Evolutionary conservation across 2,888 invertebrate species (phyloP).

Genomic region (Lymantria monacha): DNA sequence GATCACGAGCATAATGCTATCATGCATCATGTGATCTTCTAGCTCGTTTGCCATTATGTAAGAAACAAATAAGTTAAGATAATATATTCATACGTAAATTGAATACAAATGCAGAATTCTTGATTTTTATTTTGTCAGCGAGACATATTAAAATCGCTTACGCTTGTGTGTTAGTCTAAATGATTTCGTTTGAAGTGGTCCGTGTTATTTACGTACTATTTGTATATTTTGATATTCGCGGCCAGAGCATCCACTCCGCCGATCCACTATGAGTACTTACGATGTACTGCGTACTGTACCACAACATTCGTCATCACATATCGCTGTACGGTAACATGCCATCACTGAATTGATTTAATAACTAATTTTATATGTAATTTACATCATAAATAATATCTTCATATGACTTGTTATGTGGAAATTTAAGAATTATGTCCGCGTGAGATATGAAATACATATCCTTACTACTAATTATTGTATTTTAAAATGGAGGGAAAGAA

Average conservation of each 20-base stretch:
- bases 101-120: too few relatives aligned
- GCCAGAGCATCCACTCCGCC: slow-evolving; percentile 45
- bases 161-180: slow-evolving; percentile 32
- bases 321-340: slow-evolving; percentile 12
- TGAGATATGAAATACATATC: too few relatives aligned
- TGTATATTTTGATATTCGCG: slow-evolving; percentile 77
- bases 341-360: background rate
- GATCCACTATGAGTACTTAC: slow-evolving; percentile 1
- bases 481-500: too few relatives aligned
- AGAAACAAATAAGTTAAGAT: too few relatives aligned
- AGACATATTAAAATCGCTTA: background rate
- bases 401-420: too few relatives aligned
- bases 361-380: background rate
- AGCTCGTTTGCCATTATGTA: too few relatives aligned
- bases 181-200: slow-evolving; percentile 73
- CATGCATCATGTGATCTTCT: too few relatives aligned
- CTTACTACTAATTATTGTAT: too few relatives aligned
- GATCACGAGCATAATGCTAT: too few relatives aligned
- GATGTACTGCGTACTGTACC: slow-evolving; percentile 56
- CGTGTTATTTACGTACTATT: slow-evolving; percentile 72
- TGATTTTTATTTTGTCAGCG: too few relatives aligned
- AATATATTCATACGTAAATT: too few relatives aligned
- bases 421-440: too few relatives aligned
- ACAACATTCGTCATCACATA: slow-evolving; percentile 46
- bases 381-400: background rate